Evolutionary conservation across 2,797 vertebrate species (phyloP), one percentile per base, ranked within the genome.

Genomic region (Basileuterus tristriatus): DNA sequence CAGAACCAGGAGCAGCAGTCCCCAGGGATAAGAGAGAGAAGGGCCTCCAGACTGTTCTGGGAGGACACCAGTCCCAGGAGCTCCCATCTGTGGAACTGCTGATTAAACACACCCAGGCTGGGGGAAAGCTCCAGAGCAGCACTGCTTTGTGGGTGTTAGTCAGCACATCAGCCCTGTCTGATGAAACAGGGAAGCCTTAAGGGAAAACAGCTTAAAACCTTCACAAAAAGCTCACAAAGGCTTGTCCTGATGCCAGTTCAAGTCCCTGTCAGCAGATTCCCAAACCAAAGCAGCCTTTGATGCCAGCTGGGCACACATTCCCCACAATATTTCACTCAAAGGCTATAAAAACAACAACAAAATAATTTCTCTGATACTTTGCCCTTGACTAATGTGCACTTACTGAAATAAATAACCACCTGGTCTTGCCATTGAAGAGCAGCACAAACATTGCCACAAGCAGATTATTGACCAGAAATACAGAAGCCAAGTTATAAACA

Each of bases 1-100:
- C 68, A 62, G 74, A 49, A 55, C 41, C 4, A 13, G 64, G 29
- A 71, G 59, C 21, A 27, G 34, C 5, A 2, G 9, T 32, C 44
- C 39, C 29, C 3, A 0, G 4, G 82, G 69, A 56, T 8, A 14
- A 64, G 47, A 63, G 56, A 84, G 14, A 0, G 2, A 52, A 87
- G 20, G 32, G 18, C 5, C 8, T 2, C 32, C 1, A 12, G 56
- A 5, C 44, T 0, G 0, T 3, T 2, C 12, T 10, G 50, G 10
- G n/a, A 34, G 34, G 70, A 39, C 65, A 39, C 49, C 34, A 10
- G 34, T 37, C 78, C 74, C 77, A 75, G 19, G 67, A 62, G 36
- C 2, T 18, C 3, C 53, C 58, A 10, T 47, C 69, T 43, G 49
- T 47, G 74, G 80, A 68, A 41, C 1, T 17, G 43, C 65, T 69